phyloP scores from a whole-genome alignment of 2,113 vertebrate species.

The Daboia siamensis region DNA sequence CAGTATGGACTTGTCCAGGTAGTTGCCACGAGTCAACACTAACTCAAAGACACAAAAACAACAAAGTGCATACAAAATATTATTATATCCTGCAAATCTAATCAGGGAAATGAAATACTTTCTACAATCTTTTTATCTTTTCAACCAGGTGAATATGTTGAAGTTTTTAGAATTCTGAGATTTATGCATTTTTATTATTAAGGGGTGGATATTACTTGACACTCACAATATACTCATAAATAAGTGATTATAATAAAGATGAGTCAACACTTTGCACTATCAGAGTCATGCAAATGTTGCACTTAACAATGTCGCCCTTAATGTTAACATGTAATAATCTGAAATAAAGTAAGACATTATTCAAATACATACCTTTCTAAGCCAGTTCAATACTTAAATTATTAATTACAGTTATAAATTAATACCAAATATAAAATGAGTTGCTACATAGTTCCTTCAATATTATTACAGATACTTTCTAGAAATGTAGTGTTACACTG shows the following conservation, averaged over 20 bases:
- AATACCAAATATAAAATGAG: constrained; percentile 26
- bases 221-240: not conserved
- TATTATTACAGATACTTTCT: not conserved
- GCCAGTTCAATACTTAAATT: not conserved
- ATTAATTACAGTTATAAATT: not conserved
- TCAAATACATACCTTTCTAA: not conserved
- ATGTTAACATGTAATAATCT: constrained; percentile 6
- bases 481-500: constrained; percentile 6
- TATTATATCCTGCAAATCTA: not conserved
- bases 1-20: not conserved
- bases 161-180: not conserved
- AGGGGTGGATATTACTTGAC: not conserved
- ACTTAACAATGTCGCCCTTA: not conserved
- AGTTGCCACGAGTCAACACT: not conserved
- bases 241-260: not conserved
- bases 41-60: not conserved
- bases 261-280: not conserved
- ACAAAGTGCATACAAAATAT: not conserved
- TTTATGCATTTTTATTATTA: not conserved
- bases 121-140: not conserved
- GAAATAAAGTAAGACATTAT: constrained; percentile 1
- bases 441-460: constrained; percentile 1
- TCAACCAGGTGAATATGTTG: not conserved
- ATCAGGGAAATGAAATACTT: not conserved
- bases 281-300: not conserved